Percentiles rank a stretch among this genome's conserved stretches.
Evolutionary conservation across 2,888 invertebrate species (phyloP).

Genomic region (Morpho deidamia): DNA sequence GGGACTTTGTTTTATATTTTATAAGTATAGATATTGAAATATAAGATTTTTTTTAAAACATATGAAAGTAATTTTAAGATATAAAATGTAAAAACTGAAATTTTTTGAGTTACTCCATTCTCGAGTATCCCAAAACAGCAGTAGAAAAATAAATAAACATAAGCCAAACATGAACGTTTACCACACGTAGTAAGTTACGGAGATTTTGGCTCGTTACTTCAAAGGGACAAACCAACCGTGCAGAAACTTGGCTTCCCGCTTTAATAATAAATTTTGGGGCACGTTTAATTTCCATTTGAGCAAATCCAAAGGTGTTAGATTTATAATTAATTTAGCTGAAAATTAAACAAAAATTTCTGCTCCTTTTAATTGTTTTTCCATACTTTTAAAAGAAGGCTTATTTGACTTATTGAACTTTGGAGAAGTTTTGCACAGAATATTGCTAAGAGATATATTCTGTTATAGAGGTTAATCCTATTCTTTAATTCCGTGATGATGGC

Average conservation of each 20-base stretch:
- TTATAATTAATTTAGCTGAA: constrained; percentile 6
- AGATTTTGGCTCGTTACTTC: constrained; percentile 5
- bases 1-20: too few species aligned
- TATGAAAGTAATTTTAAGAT: too few species aligned
- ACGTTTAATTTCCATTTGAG: constrained; percentile 7
- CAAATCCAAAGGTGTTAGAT: constrained; percentile 5
- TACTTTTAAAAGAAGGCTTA: too few species aligned
- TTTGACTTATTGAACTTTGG: too few species aligned
- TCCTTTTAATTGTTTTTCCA: not conserved
- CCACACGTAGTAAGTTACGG: not conserved
- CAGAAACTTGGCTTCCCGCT: constrained; percentile 11
- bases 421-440: too few species aligned
- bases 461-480: too few species aligned
- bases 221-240: constrained; percentile 7
- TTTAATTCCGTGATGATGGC: too few species aligned
- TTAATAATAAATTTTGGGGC: constrained; percentile 11
- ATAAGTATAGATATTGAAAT: too few species aligned
- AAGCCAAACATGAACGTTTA: constrained; percentile 2
- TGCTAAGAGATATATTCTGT: too few species aligned
- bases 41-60: too few species aligned
- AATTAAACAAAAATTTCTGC: not conserved
- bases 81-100: too few species aligned
- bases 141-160: not conserved
- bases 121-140: not conserved
- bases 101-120: not conserved